Percentiles rank a stretch among this genome's conserved stretches.
Conservation (phyloP, 2,797 vertebrate species). For the Echiichthys vipera region DNA sequence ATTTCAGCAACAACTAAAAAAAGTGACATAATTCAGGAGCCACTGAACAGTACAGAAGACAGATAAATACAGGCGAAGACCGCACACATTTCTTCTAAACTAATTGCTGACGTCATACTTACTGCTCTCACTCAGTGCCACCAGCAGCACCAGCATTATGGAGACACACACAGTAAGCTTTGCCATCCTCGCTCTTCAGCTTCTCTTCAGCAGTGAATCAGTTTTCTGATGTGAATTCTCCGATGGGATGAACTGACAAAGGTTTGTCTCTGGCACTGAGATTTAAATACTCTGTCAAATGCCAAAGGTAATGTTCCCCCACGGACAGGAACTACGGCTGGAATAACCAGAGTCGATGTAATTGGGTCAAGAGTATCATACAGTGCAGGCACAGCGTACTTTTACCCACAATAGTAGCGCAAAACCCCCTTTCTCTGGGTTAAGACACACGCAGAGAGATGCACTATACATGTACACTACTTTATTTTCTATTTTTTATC, state of each 20-base stretch:
- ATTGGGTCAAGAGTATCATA: constrained; percentile 46
- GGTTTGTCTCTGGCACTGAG: neutral
- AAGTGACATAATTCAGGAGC: neutral
- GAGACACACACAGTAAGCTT: constrained; percentile 41
- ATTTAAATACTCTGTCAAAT: constrained; percentile 52
- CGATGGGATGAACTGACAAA: neutral
- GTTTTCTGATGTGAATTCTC: constrained; percentile 7
- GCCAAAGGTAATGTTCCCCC: neutral
- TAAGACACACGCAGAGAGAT: neutral
- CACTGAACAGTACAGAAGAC: neutral
- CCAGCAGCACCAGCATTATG: constrained; percentile 50
- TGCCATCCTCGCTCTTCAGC: constrained; percentile 50
- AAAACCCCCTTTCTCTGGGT: constrained; percentile 14
- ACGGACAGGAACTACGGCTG: neutral
- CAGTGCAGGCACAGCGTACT: neutral
- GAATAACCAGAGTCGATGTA: constrained; percentile 12
- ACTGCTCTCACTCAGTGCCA: constrained; percentile 56
- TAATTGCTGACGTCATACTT: constrained; percentile 44
- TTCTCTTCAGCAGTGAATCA: constrained; percentile 14
- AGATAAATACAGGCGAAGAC: neutral
- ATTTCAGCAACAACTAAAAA: neutral
- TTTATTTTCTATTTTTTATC: neutral
- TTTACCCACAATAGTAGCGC: neutral
- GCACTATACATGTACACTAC: too few relatives aligned
- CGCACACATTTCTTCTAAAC: too few relatives aligned